These are phyloP conservation scores for Hystrix cristata DNA, from an alignment of 2,113 vertebrate species.

Conservation along the genomic window DNA sequence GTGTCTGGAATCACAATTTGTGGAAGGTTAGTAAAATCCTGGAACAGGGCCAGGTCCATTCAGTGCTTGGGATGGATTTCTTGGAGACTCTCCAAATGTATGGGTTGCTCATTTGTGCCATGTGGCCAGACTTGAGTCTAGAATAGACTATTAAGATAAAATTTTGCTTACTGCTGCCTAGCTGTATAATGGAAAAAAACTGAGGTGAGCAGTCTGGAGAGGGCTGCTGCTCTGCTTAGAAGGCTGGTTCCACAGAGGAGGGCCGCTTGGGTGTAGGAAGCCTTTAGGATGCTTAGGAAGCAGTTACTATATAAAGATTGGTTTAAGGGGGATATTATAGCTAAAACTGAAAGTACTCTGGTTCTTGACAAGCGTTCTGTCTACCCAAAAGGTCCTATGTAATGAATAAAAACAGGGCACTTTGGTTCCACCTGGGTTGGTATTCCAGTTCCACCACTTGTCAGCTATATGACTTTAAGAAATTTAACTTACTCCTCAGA, in stretches of 20 bases:
- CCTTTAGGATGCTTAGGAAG: slow-evolving; percentile 35
- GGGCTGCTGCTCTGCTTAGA: background rate
- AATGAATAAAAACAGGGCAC: background rate
- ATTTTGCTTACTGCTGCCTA: slow-evolving; percentile 52
- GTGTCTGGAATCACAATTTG: slow-evolving; percentile 57
- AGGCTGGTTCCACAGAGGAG: background rate
- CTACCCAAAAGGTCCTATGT: background rate
- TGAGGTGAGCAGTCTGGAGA: background rate
- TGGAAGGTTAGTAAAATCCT: slow-evolving; percentile 22
- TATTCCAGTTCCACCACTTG: background rate
- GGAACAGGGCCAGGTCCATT: slow-evolving; percentile 64
- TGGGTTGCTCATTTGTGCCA: slow-evolving; percentile 57
- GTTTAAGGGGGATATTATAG: background rate
- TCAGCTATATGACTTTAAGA: background rate
- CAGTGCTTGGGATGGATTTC: slow-evolving; percentile 58
- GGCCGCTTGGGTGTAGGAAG: background rate
- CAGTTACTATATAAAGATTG: background rate
- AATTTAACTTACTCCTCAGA: background rate
- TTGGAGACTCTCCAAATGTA: slow-evolving; percentile 49
- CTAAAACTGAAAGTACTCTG: background rate
- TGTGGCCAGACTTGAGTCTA: slow-evolving; percentile 70
- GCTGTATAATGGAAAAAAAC: slow-evolving; percentile 32
- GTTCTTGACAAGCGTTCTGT: background rate
- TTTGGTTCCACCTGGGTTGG: background rate
- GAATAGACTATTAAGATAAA: slow-evolving; percentile 67